phyloP scores from a whole-genome alignment of 1,140 invertebrate genomes.

The Lanistes nyassanus region DNA sequence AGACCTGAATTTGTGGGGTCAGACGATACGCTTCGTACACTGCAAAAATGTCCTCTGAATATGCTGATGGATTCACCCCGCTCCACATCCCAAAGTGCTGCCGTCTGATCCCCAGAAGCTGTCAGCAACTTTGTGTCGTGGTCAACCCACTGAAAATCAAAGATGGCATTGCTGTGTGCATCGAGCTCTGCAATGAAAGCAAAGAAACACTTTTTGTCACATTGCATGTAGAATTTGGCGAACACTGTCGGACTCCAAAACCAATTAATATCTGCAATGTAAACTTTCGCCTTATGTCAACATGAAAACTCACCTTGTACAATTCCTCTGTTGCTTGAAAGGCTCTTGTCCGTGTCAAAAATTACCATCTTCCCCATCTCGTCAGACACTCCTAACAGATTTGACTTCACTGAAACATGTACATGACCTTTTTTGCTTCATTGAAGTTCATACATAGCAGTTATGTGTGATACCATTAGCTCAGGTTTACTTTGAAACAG shows the following conservation, averaged over 20 bases:
- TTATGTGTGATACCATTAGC: too few relatives aligned
- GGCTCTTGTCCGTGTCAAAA: conserved; percentile 68
- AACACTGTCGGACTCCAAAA: not conserved
- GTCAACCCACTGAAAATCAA: conserved; percentile 87
- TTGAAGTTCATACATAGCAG: not conserved
- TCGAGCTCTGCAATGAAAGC: conserved; percentile 61
- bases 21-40: conserved; percentile 82
- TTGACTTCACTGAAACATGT: conserved; percentile 53
- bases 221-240: not conserved
- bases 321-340: conserved; percentile 31
- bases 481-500: too few relatives aligned
- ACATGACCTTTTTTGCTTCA: too few relatives aligned
- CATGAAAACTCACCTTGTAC: conserved; percentile 41
- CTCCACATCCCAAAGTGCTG: conserved; percentile 77
- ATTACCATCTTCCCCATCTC: conserved; percentile 83
- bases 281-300: conserved; percentile 5
- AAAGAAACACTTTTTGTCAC: not conserved
- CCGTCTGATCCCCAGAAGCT: conserved; percentile 85
- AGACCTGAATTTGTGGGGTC: conserved; percentile 73
- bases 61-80: conserved; percentile 64
- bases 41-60: conserved; percentile 80
- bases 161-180: conserved; percentile 88
- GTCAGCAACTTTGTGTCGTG: conserved; percentile 80
- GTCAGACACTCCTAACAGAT: conserved; percentile 83
- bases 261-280: too few relatives aligned